Evolutionary conservation across 2,113 vertebrate species (phyloP), one percentile per base, ranked within the genome.

Genomic region (Plecotus auritus): DNA sequence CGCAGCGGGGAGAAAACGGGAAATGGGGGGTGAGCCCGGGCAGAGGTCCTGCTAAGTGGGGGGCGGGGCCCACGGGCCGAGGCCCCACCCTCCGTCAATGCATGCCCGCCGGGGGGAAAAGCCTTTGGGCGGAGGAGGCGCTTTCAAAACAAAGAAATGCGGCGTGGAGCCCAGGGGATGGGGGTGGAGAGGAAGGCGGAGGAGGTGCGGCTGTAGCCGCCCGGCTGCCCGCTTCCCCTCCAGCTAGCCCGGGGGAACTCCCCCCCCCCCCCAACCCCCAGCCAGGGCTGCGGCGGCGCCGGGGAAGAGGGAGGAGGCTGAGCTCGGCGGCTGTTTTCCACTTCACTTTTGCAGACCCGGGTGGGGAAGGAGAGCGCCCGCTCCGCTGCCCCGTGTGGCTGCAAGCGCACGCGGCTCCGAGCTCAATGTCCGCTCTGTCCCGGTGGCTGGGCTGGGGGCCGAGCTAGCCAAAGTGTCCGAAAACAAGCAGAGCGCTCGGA

Each of bases 91-190:
- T 32, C 88, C 70, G 26, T 49, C 86, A 11, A 89, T 85, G 84
- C 77, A 54, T 18, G 94, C 95, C 94, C 85, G 95, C 96, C 4
- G 23, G 95, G 97, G 97, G 94, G 77, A 96, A 96, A 96, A 97
- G 96, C 97, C 97, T 96, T 76, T 91, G 93, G 96, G 97, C 97
- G 93, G 94, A 96, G 97, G 97, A 97, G 97, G 96, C 61, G 97
- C 97, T 96, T 97, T 97, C 97, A 97, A 97, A 97, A 97, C 97
- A 97, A 97, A 97, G 97, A 97, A 96, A 97, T 97, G 96, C 93
- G 90, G 96, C 90, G 54, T 64, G 96, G 95, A 96, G 85, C 94
- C 97, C 88, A 3, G 64, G 97, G 95, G 95, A 91, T 74, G 18
- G 45, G 89, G 94, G 94, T 84, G 92, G 86, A 86, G 85, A 96